Evolutionary conservation across 2,797 vertebrate species (phyloP).

Genomic region (Cirrhinus molitorella): DNA sequence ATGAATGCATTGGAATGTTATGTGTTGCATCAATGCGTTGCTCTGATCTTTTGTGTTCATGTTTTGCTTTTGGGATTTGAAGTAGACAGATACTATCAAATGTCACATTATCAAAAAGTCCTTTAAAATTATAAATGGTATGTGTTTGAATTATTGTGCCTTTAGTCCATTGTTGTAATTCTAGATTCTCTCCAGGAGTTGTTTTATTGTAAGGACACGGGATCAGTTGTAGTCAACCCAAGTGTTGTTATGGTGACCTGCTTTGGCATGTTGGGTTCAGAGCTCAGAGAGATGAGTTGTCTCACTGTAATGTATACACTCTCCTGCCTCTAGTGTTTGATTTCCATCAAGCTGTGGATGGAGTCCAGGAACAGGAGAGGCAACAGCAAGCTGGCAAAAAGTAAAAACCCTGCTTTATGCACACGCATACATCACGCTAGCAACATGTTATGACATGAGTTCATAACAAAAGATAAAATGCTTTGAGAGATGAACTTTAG

Average conservation of each 20-base stretch:
- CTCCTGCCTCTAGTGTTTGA: slow-evolving; percentile 90
- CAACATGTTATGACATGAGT: slow-evolving; percentile 16
- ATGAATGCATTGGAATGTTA: not conserved
- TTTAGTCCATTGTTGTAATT: slow-evolving; percentile 8
- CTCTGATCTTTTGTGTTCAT: not conserved
- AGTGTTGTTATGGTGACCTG: slow-evolving; percentile 40
- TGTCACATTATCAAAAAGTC: not conserved
- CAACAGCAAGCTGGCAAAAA: slow-evolving; percentile 97
- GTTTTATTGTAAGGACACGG: slow-evolving; percentile 29
- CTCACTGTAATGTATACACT: slow-evolving; percentile 41
- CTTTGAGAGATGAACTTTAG: not conserved
- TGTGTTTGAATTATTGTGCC: not conserved
- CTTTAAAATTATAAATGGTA: not conserved
- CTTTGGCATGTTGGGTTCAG: slow-evolving; percentile 41
- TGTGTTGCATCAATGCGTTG: not conserved
- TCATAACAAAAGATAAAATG: slow-evolving; percentile 9
- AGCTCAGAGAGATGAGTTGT: slow-evolving; percentile 29
- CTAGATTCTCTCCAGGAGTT: slow-evolving; percentile 13
- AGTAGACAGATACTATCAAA: not conserved
- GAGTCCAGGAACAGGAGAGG: slow-evolving; percentile 96
- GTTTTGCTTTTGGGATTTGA: not conserved
- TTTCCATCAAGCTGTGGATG: slow-evolving; percentile 98
- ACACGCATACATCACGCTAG: slow-evolving; percentile 39
- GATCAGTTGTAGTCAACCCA: slow-evolving; percentile 22
- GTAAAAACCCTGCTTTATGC: slow-evolving; percentile 79